These are phyloP conservation scores for Xenopus borealis DNA, from an alignment of 2,113 vertebrate genomes.

Conservation along the genomic window DNA sequence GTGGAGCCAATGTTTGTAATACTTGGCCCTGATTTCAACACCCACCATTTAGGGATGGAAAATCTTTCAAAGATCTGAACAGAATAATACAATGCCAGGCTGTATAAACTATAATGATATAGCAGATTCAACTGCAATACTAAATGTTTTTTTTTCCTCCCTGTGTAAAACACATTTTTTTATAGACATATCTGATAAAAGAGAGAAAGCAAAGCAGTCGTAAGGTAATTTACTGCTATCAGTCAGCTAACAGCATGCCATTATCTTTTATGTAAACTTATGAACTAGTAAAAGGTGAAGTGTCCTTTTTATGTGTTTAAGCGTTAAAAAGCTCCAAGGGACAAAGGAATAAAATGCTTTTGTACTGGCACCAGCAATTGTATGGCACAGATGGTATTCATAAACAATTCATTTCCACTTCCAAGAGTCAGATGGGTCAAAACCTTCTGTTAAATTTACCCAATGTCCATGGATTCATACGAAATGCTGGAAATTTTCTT, in stretches of 20 bases:
- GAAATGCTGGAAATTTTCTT: conserved; percentile 27
- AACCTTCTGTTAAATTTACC: conserved; percentile 34
- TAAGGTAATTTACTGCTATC: background rate
- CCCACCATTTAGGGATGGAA: background rate
- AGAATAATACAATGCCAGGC: background rate
- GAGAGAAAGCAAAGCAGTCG: conserved; percentile 2
- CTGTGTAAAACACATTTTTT: background rate
- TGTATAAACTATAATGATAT: background rate
- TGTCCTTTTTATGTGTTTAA: conserved; percentile 45
- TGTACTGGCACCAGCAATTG: conserved; percentile 35
- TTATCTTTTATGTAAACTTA: conserved; percentile 47
- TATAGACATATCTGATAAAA: background rate
- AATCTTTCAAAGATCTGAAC: background rate
- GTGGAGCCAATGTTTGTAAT: background rate
- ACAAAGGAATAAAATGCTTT: conserved; percentile 44
- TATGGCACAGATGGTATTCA: conserved; percentile 14
- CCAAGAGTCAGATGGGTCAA: conserved; percentile 35
- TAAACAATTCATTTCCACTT: conserved; percentile 38
- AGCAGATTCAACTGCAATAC: background rate
- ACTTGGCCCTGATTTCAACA: background rate
- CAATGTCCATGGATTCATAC: conserved; percentile 37
- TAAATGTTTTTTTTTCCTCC: background rate
- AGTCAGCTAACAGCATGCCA: conserved; percentile 38
- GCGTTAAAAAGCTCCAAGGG: conserved; percentile 41
- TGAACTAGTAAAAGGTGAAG: conserved; percentile 43